These are phyloP conservation scores for Rotaria sp. DNA, from an alignment of 2,888 invertebrate species.

Conservation along the genomic window DNA sequence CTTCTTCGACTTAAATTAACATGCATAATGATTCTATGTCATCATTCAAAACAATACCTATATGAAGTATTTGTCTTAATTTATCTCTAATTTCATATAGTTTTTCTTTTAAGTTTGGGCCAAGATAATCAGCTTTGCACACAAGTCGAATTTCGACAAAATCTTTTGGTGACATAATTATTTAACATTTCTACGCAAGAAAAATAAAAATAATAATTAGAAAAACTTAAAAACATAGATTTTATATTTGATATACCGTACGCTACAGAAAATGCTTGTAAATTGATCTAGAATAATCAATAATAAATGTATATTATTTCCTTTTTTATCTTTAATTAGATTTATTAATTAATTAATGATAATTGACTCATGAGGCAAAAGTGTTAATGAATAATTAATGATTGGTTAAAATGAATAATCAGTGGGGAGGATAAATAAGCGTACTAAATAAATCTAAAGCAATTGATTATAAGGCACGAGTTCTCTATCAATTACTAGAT, in stretches of 20 bases:
- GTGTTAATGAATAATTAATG: neutral
- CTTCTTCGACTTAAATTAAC: slow-evolving; percentile 29
- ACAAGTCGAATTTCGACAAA: slow-evolving; percentile 74
- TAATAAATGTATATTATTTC: no score
- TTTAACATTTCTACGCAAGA: neutral
- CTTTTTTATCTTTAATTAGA: neutral
- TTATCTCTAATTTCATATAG: slow-evolving; percentile 71
- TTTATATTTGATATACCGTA: neutral
- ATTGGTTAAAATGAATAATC: neutral
- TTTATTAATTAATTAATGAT: neutral
- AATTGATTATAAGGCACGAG: neutral
- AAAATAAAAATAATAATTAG: neutral
- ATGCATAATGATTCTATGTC: neutral
- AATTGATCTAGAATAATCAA: neutral
- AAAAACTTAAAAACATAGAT: neutral
- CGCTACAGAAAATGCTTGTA: neutral
- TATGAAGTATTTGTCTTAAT: slow-evolving; percentile 70
- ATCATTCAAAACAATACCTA: slow-evolving; percentile 59
- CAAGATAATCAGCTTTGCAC: slow-evolving; percentile 80
- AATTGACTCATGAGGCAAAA: neutral
- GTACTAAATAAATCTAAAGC: neutral
- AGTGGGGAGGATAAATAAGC: neutral
- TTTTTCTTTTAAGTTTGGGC: slow-evolving; percentile 75
- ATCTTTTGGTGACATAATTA: slow-evolving; percentile 47
- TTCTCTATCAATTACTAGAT: neutral